A percentile compares a stretch with the other conserved stretches of the same genome.
phyloP scores from a whole-genome alignment of 2,888 invertebrate genomes.

The Diarsia dahlii region DNA sequence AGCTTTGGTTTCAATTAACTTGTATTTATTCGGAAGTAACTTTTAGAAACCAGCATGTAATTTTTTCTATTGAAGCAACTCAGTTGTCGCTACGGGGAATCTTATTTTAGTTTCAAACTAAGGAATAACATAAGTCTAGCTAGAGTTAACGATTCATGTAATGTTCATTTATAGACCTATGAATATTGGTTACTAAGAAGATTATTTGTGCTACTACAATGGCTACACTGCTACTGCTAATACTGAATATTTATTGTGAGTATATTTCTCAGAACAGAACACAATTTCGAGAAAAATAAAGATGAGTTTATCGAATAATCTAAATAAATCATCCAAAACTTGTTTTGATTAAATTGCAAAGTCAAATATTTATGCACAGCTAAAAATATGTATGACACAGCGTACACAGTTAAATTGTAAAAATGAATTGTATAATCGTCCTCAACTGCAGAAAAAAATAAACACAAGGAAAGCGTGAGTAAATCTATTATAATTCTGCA shows the following conservation, averaged over 20 bases:
- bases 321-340: slow-evolving; percentile 45
- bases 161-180: neutral
- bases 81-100: neutral
- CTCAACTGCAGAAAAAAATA: slow-evolving; percentile 4
- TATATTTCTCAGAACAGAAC: slow-evolving; percentile 17
- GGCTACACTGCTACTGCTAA: neutral
- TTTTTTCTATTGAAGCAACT: neutral
- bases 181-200: neutral
- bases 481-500: slow-evolving; percentile 29
- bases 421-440: neutral
- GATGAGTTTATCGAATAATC: slow-evolving; percentile 20
- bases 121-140: neutral
- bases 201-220: neutral
- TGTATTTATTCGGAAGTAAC: neutral
- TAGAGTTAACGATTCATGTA: neutral
- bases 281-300: slow-evolving; percentile 14
- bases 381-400: slow-evolving; percentile 49
- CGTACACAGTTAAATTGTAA: neutral
- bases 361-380: slow-evolving; percentile 32
- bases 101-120: neutral
- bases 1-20: slow-evolving; percentile 9
- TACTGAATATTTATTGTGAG: neutral
- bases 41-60: neutral
- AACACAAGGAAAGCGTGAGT: slow-evolving; percentile 12
- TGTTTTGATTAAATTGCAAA: slow-evolving; percentile 41